Percentiles rank a stretch among this genome's conserved stretches.
Conservation (phyloP, 2,797 vertebrate species). For the Sebastes nivosus region DNA sequence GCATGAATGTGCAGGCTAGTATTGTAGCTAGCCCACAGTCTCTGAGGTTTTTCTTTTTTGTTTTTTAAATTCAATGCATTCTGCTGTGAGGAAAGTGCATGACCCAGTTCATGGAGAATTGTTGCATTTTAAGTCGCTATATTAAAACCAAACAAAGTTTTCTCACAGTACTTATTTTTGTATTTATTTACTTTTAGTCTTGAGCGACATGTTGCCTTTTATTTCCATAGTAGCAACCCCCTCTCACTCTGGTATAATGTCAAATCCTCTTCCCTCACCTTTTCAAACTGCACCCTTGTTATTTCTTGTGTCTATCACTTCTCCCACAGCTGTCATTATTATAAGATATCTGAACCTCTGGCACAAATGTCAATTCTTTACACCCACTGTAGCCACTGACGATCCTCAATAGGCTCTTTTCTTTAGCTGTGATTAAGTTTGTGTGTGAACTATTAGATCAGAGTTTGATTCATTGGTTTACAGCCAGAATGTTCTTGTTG, state of each 20-base stretch:
- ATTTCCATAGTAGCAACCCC: background rate
- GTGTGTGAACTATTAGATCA: slow-evolving; percentile 64
- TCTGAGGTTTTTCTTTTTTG: background rate
- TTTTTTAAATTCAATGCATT: background rate
- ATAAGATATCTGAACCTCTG: slow-evolving; percentile 11
- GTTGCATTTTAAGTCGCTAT: background rate
- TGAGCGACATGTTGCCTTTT: background rate
- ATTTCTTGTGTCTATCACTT: slow-evolving; percentile 21
- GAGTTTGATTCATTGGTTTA: slow-evolving; percentile 52
- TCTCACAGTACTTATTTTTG: background rate
- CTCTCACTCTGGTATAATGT: background rate
- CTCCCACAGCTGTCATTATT: slow-evolving; percentile 12
- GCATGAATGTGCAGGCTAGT: slow-evolving; percentile 6
- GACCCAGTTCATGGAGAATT: background rate
- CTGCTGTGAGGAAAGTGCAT: background rate
- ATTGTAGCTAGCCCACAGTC: background rate
- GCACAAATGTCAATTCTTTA: slow-evolving; percentile 23
- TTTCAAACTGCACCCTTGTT: slow-evolving; percentile 4
- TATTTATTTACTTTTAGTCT: background rate
- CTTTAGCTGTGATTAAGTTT: slow-evolving; percentile 61
- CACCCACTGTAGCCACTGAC: background rate
- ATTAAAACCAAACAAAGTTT: background rate
- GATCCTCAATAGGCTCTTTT: slow-evolving; percentile 29
- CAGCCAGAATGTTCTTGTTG: slow-evolving; percentile 55
- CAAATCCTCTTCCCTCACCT: background rate